phyloP scores from a whole-genome alignment of 2,113 vertebrate species.

The Stercorarius parasiticus region DNA sequence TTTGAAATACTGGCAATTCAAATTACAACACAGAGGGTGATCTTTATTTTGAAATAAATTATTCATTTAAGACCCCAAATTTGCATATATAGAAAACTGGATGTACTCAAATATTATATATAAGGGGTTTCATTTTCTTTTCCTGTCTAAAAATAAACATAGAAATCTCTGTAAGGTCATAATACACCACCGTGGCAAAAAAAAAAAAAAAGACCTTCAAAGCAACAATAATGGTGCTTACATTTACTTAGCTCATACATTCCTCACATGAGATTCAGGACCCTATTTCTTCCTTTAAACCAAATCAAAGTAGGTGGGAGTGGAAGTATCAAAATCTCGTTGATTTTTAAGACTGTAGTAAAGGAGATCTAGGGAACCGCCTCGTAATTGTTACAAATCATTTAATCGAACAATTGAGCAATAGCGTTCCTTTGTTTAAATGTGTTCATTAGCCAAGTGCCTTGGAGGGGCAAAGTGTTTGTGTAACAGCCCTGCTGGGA shows the following conservation, averaged over 20 bases:
- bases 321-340: not conserved
- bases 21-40: not conserved
- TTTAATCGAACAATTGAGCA: not conserved
- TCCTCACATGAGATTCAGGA: not conserved
- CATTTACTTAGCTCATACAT: not conserved
- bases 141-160: not conserved
- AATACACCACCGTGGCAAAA: not conserved
- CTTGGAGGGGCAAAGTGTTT: not conserved
- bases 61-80: not conserved
- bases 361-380: not conserved
- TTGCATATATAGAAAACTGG: not conserved
- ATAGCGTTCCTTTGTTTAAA: not conserved
- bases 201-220: not conserved
- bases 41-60: not conserved
- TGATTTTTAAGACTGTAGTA: not conserved
- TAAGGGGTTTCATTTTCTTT: not conserved
- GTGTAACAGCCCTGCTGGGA: not conserved
- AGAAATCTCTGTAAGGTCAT: not conserved
- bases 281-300: not conserved
- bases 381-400: not conserved
- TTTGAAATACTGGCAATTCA: not conserved
- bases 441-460: not conserved
- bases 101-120: not conserved
- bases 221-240: not conserved
- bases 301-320: not conserved